phyloP scores from a whole-genome alignment of 1,140 invertebrate species.

The Leptopilina boulardi region DNA sequence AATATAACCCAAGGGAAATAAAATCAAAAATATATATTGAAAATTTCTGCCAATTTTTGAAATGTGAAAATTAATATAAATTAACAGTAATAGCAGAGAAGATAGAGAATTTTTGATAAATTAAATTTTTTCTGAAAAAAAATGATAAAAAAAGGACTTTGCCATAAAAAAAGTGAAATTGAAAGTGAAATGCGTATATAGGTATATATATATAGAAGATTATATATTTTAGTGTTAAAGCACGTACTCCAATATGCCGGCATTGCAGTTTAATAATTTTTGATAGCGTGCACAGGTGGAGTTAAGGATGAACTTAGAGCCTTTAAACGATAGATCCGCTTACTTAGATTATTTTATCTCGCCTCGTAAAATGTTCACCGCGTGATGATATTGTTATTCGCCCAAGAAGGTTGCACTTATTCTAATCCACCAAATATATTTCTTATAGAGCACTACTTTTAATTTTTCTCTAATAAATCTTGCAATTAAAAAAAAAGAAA shows the following conservation, averaged over 20 bases:
- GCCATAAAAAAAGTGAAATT: not conserved
- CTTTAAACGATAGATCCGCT: conserved; percentile 13
- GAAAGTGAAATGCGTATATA: not conserved
- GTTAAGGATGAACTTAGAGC: conserved; percentile 14
- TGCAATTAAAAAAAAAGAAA: too few species aligned
- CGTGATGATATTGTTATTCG: conserved; percentile 7
- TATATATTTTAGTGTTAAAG: conserved; percentile 6
- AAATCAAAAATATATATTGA: not conserved
- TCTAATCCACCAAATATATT: not conserved
- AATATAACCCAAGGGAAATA: not conserved
- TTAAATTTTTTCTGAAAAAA: not conserved
- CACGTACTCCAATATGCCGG: not conserved
- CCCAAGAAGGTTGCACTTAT: not conserved
- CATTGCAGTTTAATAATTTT: conserved; percentile 3
- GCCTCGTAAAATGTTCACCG: not conserved
- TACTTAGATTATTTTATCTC: conserved; percentile 7
- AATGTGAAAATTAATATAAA: not conserved
- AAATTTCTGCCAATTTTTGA: not conserved
- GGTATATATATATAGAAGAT: too few species aligned
- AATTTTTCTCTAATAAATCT: too few species aligned
- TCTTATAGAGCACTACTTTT: not conserved
- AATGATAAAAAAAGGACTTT: not conserved
- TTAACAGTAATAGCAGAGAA: not conserved
- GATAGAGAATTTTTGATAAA: not conserved
- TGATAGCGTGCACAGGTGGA: conserved; percentile 24